Base-by-base conservation (phyloP, 1,140 invertebrate genomes). In the Goniozus legneri region DNA sequence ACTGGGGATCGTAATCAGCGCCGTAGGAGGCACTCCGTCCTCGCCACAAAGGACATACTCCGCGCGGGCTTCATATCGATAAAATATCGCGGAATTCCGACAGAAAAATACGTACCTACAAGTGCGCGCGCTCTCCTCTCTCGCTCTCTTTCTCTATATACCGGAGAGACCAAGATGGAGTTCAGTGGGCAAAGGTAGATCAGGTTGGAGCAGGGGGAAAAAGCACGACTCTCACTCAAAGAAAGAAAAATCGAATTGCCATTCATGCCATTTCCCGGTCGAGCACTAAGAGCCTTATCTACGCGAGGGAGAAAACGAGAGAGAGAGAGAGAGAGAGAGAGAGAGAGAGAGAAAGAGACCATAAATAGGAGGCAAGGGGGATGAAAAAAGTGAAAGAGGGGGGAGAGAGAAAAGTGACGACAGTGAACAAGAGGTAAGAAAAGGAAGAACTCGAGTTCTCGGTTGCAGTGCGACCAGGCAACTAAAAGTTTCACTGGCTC, bases 401-500 rank as follows among this genome's bases (percentile, higher is more conserved):
- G 18, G 24, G 19, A 8, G 8, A 15, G 3, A 14, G 21, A 13
- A 39, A 50, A 12, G 7, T 27, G 14, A 31, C 16, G 31, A 35
- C 15, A 32, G 16, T 39, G 14, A 32, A 27, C 16, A 30, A 6
- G 42, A 34, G 30, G 31, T 14, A 15, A 43, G 34, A 8, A 47
- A 42, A 41, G 44, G 19, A 24, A 37, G 34, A 44, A 18, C 32
- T 8, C 13, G 19, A 38, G 36, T 43, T 44, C 27, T 40, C 21
- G 27, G 24, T 42, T 27, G 30, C 16, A 8, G 27, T 16, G 38
- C 21, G 34, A 38, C 36, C 24, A 34, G 16, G 21, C 39, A 36
- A 38, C 40, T 50, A 39, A 43, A 50, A 50, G 33, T 44, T 50
- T 44, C 24, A 27, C 24, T 27, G 4, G 24, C 24, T 10, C 4